These are phyloP conservation scores for Hypselothyrea guttata DNA, from an alignment of 2,888 invertebrate genomes.

Conservation along the genomic window DNA sequence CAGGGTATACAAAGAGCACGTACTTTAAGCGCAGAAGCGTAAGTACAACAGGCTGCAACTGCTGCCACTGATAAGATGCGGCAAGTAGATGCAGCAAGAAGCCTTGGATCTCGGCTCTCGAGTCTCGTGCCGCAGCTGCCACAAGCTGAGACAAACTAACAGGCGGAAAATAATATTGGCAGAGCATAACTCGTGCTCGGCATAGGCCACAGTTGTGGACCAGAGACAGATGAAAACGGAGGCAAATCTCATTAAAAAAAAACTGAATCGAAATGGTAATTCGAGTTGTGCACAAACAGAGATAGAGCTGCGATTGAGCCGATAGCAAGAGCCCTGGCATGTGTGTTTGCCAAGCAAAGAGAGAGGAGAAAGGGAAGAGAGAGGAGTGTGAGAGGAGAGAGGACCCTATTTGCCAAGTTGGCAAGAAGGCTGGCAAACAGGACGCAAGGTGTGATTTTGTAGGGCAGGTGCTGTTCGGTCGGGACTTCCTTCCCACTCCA, in stretches of 20 bases:
- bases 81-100: too few species aligned
- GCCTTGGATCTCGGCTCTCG: too few species aligned
- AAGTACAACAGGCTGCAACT: too few species aligned
- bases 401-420: constrained; percentile 69
- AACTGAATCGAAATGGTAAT: constrained; percentile 76
- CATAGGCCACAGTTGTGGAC: neutral
- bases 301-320: constrained; percentile 36
- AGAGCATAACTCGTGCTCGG: constrained; percentile 67
- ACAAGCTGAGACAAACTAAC: constrained; percentile 40
- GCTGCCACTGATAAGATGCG: constrained; percentile 20
- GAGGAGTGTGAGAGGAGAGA: constrained; percentile 18
- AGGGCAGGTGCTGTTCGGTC: constrained; percentile 58
- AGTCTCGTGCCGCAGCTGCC: constrained; percentile 38
- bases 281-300: constrained; percentile 73
- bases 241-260: constrained; percentile 74
- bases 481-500: neutral
- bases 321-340: constrained; percentile 44
- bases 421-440: constrained; percentile 30
- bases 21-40: too few species aligned
- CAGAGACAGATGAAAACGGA: constrained; percentile 53
- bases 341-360: too few species aligned
- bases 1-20: too few species aligned
- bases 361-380: too few species aligned
- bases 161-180: constrained; percentile 68
- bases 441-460: constrained; percentile 72